Conservation (phyloP, 2,888 invertebrate genomes). For the Cetonia aurata region DNA sequence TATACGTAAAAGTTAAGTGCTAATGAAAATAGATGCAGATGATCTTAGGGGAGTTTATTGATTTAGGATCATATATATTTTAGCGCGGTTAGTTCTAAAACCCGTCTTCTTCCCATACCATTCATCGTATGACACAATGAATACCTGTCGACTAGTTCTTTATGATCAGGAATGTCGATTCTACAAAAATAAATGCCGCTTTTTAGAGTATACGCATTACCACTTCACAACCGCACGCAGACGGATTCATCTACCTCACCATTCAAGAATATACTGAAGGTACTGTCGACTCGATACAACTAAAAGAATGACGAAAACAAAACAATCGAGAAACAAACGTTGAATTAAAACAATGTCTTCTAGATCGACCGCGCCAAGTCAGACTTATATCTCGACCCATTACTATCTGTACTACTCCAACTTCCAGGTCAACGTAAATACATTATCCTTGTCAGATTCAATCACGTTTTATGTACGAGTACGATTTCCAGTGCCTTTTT, state of each 20-base stretch:
- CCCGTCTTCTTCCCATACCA: too few species aligned
- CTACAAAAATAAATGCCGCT: too few species aligned
- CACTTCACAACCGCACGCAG: background rate
- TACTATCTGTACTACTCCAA: constrained; percentile 42
- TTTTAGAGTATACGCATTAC: too few species aligned
- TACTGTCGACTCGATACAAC: background rate
- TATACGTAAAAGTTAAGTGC: too few species aligned
- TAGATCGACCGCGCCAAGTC: background rate
- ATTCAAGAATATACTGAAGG: too few species aligned
- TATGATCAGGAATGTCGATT: too few species aligned
- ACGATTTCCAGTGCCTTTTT: constrained; percentile 20
- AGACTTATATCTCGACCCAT: constrained; percentile 33
- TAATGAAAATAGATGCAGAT: too few species aligned
- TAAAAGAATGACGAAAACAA: background rate
- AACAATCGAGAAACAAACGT: constrained; percentile 29
- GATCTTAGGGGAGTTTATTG: too few species aligned
- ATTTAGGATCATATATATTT: too few species aligned
- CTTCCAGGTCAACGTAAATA: constrained; percentile 36
- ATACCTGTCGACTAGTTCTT: too few species aligned
- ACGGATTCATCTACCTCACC: background rate
- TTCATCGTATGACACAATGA: too few species aligned
- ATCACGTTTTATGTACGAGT: constrained; percentile 35
- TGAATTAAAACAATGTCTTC: constrained; percentile 41
- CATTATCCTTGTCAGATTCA: constrained; percentile 44
- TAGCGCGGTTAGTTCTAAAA: too few species aligned